Evolutionary conservation across 2,888 invertebrate genomes (phyloP).

Genomic region (Mystacides longicornis): DNA sequence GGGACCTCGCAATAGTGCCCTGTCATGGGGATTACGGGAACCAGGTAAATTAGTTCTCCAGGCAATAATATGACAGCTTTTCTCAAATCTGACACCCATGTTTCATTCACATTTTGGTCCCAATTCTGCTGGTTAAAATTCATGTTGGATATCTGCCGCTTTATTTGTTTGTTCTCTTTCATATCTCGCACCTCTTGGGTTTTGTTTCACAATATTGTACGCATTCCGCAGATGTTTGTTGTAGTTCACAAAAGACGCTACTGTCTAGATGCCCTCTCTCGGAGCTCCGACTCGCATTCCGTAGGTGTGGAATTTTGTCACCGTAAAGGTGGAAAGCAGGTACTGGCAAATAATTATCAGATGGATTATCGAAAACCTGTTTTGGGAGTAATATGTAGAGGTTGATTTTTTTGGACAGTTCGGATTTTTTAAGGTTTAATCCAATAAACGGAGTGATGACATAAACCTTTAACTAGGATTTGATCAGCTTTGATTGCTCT

Average conservation of each 20-base stretch:
- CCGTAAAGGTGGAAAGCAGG: background rate
- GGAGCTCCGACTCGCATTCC: background rate
- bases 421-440: no score
- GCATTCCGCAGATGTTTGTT: background rate
- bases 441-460: no score
- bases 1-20: constrained; percentile 76
- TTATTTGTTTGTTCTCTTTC: background rate
- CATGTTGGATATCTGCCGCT: no score
- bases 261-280: background rate
- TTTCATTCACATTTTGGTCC: no score
- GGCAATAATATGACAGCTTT: no score
- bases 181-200: background rate
- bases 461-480: no score
- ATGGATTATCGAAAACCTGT: no score
- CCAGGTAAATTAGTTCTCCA: constrained; percentile 60
- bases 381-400: no score
- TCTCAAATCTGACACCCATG: no score
- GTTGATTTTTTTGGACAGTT: no score
- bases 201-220: background rate
- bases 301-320: background rate
- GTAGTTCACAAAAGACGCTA: background rate
- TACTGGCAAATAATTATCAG: no score
- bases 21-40: constrained; percentile 93
- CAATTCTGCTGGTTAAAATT: no score
- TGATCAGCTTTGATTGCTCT: background rate